Conservation (phyloP, 2,113 vertebrate genomes). For the Ellobius talpinus region DNA sequence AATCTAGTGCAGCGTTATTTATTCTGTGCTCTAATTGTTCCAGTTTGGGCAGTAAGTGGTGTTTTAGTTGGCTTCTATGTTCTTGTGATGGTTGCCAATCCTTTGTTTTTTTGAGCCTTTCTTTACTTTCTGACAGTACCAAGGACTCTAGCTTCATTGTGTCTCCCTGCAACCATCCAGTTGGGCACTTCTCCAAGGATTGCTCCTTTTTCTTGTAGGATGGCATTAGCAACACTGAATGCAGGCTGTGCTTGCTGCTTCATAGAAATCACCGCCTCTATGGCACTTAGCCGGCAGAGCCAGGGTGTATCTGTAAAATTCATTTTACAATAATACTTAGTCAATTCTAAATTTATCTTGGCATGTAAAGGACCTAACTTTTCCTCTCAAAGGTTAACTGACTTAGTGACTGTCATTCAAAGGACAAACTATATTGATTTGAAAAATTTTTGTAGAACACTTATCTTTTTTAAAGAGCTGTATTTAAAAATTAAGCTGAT, state of each 20-base stretch:
- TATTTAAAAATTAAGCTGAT: neutral
- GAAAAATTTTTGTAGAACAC: conserved; percentile 10
- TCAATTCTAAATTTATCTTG: conserved; percentile 39
- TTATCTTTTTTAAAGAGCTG: neutral
- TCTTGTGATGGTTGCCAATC: neutral
- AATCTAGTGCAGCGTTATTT: neutral
- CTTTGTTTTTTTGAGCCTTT: conserved; percentile 12
- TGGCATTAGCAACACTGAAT: neutral
- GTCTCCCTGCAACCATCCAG: neutral
- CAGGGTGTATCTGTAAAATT: neutral
- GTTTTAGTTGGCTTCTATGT: neutral
- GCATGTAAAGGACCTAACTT: neutral
- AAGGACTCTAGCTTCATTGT: neutral
- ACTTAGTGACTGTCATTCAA: conserved; percentile 21
- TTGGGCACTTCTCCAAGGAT: neutral
- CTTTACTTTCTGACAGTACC: neutral
- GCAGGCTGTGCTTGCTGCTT: neutral
- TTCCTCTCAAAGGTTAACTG: neutral
- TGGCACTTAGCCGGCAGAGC: neutral
- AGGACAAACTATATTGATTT: neutral
- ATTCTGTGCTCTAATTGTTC: neutral
- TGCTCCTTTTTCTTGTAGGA: neutral
- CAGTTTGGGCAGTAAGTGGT: neutral
- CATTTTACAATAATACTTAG: neutral
- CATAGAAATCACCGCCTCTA: neutral